Evolutionary conservation across 2,113 vertebrate species (phyloP).

Genomic region (Stigmatopora nigra): DNA sequence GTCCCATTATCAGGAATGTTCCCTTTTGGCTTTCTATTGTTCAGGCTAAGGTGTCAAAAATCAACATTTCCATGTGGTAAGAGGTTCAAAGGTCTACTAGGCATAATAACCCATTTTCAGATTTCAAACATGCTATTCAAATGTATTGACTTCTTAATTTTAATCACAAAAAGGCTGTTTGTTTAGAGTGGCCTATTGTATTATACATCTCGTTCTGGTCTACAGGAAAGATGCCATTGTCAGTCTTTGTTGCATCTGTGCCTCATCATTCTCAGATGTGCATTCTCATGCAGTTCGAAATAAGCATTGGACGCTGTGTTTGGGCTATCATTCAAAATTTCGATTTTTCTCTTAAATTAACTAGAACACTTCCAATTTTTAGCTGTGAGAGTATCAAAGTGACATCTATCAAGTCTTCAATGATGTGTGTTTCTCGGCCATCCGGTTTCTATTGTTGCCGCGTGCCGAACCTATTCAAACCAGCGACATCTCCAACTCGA

Average conservation of each 20-base stretch:
- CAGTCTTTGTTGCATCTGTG: conserved; percentile 37
- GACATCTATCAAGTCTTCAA: neutral
- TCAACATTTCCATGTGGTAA: conserved; percentile 49
- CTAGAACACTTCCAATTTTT: conserved; percentile 17
- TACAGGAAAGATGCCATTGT: conserved; percentile 49
- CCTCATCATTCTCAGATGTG: conserved; percentile 57
- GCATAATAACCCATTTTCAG: conserved; percentile 1
- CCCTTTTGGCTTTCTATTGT: conserved; percentile 51
- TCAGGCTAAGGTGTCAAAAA: conserved; percentile 32
- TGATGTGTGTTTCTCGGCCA: conserved; percentile 10
- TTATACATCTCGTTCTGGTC: conserved; percentile 54
- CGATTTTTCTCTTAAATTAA: conserved; percentile 17
- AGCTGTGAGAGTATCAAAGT: conserved; percentile 7
- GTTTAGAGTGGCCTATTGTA: conserved; percentile 54
- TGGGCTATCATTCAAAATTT: conserved; percentile 17
- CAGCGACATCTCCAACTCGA: conserved; percentile 29
- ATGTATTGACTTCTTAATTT: conserved; percentile 52
- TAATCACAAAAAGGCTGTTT: conserved; percentile 52
- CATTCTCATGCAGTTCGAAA: conserved; percentile 12
- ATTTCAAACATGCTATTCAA: conserved; percentile 21
- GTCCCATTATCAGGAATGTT: conserved; percentile 59
- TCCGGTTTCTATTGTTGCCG: conserved; percentile 9
- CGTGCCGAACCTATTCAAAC: conserved; percentile 21
- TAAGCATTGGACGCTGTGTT: neutral
- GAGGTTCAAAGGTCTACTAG: conserved; percentile 12